Evolutionary conservation across 1,140 invertebrate species (phyloP).

Genomic region (Vanessa atalanta): DNA sequence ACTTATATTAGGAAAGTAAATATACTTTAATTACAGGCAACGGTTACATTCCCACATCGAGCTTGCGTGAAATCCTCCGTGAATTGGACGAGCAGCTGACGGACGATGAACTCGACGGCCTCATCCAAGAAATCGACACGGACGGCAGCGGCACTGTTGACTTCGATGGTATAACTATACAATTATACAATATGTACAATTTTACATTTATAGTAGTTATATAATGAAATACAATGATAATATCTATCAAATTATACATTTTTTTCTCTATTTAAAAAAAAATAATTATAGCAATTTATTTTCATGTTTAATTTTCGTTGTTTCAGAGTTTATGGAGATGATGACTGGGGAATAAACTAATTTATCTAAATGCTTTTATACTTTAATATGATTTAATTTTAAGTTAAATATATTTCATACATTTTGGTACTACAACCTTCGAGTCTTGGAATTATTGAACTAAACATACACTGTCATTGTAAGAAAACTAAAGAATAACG

Average conservation of each 20-base stretch:
- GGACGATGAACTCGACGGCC: conserved; percentile 94
- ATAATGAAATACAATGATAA: background rate
- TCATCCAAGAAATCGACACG: conserved; percentile 98
- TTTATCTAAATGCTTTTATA: conserved; percentile 57
- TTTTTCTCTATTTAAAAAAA: background rate
- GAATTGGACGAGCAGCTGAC: conserved; percentile 96
- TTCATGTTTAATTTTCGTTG: conserved; percentile 41
- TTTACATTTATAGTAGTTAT: no score
- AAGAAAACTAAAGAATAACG: conserved; percentile 50
- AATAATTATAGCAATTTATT: background rate
- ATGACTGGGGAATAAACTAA: conserved; percentile 93
- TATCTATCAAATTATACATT: background rate
- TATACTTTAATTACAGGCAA: conserved; percentile 83
- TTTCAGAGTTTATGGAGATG: conserved; percentile 98
- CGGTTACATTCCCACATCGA: conserved; percentile 96
- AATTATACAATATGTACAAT: conserved; percentile 2
- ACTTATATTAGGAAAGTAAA: background rate
- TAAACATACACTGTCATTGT: conserved; percentile 32
- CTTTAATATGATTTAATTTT: conserved; percentile 65
- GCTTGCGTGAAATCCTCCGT: conserved; percentile 93
- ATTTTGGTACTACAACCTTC: conserved; percentile 70
- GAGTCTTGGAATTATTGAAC: conserved; percentile 62
- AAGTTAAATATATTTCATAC: conserved; percentile 58
- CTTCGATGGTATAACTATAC: conserved; percentile 81
- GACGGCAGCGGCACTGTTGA: conserved; percentile 90